Conservation (phyloP, 1,140 invertebrate genomes). For the Ceratina japonica region DNA sequence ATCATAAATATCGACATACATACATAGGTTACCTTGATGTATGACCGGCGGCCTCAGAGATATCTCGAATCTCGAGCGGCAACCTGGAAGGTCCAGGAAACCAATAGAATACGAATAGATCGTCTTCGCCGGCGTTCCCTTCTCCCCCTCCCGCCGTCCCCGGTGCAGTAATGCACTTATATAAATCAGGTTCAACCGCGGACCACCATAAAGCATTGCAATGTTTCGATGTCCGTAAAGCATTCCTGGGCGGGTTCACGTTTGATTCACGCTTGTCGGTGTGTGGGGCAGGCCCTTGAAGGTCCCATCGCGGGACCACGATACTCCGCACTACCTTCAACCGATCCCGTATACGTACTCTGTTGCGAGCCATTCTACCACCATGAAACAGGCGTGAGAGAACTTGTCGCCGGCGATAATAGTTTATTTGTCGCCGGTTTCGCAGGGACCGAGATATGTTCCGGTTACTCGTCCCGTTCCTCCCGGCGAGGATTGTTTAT, state of each 20-base stretch:
- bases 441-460: conserved; percentile 75
- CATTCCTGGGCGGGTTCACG: conserved; percentile 78
- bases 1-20: conserved; percentile 32
- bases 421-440: conserved; percentile 79
- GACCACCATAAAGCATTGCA: conserved; percentile 81
- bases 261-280: conserved; percentile 78
- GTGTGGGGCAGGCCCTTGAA: conserved; percentile 71
- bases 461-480: conserved; percentile 74
- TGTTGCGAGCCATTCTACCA: conserved; percentile 49
- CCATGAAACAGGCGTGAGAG: conserved; percentile 73
- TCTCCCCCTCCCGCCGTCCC: conserved; percentile 29
- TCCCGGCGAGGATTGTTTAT: conserved; percentile 77
- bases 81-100: conserved; percentile 33
- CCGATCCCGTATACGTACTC: conserved; percentile 45
- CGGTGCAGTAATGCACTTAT: conserved; percentile 79
- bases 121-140: conserved; percentile 19
- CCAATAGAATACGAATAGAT: conserved; percentile 55
- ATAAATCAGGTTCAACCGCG: conserved; percentile 80
- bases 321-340: conserved; percentile 40
- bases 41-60: not conserved
- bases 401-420: conserved; percentile 79
- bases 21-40: conserved; percentile 8
- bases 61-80: conserved; percentile 38
- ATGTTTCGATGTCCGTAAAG: conserved; percentile 79
- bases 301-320: conserved; percentile 50